A percentile compares a stretch with the other conserved stretches of the same genome.
These are phyloP conservation scores for Bovichtus diacanthus DNA, from an alignment of 2,797 vertebrate species.

Conservation along the genomic window DNA sequence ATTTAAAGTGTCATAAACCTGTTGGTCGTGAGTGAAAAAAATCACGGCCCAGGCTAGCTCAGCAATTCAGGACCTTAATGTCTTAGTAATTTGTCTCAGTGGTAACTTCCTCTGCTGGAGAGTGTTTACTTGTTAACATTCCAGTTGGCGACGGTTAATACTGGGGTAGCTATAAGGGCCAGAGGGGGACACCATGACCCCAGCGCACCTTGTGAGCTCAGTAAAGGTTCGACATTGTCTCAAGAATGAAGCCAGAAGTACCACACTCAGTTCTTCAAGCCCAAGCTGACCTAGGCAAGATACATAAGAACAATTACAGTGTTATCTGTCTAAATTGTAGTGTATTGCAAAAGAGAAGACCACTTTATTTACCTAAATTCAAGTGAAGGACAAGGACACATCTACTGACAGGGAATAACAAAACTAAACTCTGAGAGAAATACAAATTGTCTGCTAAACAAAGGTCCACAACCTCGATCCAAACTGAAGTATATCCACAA, in stretches of 20 bases:
- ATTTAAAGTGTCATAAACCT: conserved; percentile 82
- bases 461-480: not conserved
- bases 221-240: conserved; percentile 2
- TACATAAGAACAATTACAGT: not conserved
- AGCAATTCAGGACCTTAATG: conserved; percentile 69
- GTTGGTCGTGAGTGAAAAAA: conserved; percentile 47
- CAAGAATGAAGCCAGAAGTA: not conserved
- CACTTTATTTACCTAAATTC: conserved; percentile 20
- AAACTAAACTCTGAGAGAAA: not conserved
- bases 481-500: not conserved
- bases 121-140: conserved; percentile 83
- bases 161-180: conserved; percentile 50
- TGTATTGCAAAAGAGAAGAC: not conserved
- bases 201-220: conserved; percentile 6
- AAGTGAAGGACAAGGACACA: conserved; percentile 5
- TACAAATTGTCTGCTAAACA: not conserved
- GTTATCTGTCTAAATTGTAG: not conserved
- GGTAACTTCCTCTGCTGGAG: conserved; percentile 64
- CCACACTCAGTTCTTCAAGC: not conserved
- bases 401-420: not conserved
- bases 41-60: conserved; percentile 48
- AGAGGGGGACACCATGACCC: conserved; percentile 43
- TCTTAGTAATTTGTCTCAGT: conserved; percentile 78
- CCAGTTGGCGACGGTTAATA: conserved; percentile 65
- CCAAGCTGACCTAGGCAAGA: not conserved